Evolutionary conservation across 2,797 vertebrate genomes (phyloP).

Genomic region (Valencia hispanica): DNA sequence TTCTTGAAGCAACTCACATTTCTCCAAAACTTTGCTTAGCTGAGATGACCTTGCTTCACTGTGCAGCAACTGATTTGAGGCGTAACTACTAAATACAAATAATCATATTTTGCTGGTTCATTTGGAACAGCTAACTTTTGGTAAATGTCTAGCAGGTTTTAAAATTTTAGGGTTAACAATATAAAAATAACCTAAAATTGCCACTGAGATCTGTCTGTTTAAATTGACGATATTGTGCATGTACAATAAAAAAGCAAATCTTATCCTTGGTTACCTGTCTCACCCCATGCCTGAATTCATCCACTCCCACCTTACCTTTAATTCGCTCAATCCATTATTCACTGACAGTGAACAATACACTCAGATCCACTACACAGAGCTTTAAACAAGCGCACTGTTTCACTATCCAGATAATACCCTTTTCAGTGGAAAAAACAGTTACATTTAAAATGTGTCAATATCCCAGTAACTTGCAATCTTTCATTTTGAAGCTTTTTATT

Average conservation of each 20-base stretch:
- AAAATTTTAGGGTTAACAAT: too few species aligned
- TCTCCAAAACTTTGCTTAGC: neutral
- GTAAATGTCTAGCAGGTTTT: neutral
- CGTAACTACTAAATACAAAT: neutral
- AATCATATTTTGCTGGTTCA: neutral
- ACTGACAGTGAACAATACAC: constrained; percentile 51
- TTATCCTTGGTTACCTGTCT: constrained; percentile 37
- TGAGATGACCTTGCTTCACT: neutral
- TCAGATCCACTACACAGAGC: constrained; percentile 43
- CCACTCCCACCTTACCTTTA: constrained; percentile 58
- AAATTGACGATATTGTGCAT: neutral
- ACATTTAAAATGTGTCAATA: constrained; percentile 68
- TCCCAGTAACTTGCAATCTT: constrained; percentile 57
- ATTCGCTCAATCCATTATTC: constrained; percentile 72
- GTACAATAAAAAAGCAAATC: constrained; percentile 19
- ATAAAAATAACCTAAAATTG: neutral
- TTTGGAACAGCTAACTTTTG: neutral
- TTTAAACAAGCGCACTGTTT: constrained; percentile 27
- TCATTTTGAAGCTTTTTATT: constrained; percentile 49
- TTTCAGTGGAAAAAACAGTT: constrained; percentile 54
- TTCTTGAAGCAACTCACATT: neutral
- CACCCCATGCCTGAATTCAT: neutral
- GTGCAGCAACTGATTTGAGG: too few species aligned
- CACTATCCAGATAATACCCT: constrained; percentile 59
- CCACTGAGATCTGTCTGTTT: neutral